phyloP scores from a whole-genome alignment of 2,113 vertebrate species.

The Leptobrachium leishanense region DNA sequence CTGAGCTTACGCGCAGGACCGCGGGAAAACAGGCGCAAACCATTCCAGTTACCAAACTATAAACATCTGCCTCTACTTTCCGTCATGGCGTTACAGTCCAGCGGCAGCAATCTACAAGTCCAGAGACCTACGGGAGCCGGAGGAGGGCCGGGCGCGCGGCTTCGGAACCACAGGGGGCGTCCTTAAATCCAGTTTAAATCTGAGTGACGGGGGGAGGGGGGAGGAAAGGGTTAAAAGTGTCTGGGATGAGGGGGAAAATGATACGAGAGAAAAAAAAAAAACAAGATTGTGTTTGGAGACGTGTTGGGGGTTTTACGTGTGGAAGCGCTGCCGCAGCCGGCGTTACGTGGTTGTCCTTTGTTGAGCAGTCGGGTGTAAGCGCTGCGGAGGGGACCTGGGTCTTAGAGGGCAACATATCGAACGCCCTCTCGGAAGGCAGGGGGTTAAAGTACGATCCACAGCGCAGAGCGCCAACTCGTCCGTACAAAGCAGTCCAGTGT shows the following conservation, averaged over 20 bases:
- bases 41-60: constrained; percentile 18
- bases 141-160: too few species aligned
- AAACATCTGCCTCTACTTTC: neutral
- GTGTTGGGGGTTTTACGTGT: constrained; percentile 3
- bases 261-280: constrained; percentile 3
- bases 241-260: constrained; percentile 14
- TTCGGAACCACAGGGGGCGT: too few species aligned
- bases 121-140: too few species aligned
- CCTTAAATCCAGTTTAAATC: too few species aligned
- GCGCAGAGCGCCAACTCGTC: neutral
- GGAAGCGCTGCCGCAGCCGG: constrained; percentile 12
- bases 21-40: neutral
- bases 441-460: neutral
- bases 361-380: constrained; percentile 2
- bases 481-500: constrained; percentile 4
- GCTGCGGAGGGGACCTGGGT: neutral
- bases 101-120: neutral
- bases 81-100: neutral
- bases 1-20: neutral
- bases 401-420: neutral
- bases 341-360: constrained; percentile 15
- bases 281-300: neutral
- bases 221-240: constrained; percentile 25
- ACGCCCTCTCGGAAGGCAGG: neutral
- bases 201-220: neutral